Base-by-base conservation (phyloP, 2,888 invertebrate genomes). In the Mystacides longicornis region DNA sequence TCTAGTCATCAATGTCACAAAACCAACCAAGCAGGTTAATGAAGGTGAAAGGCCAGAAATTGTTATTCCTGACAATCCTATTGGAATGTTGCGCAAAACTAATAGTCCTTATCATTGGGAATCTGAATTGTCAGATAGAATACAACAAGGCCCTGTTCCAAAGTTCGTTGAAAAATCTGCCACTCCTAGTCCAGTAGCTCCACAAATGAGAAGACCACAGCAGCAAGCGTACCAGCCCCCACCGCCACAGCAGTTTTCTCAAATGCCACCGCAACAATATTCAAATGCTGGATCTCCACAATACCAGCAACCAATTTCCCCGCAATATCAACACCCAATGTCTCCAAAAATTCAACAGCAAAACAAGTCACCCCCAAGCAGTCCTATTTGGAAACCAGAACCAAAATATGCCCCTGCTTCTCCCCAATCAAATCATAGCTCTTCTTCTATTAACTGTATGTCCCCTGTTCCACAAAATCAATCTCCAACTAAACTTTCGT, bases 51-150 rank as follows among this genome's bases (percentile, higher is more conserved):
- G 86, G 57, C 86, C 86, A 18, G 86, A 86, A 71, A 87, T 86
- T 64, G 86, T 86, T 19, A 86, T 86, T 49, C 86, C 86, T 5
- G 77, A 83, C 59, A 86, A 86, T 67, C 86, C 86, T 1, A 86
- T 86, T 69, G 81, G 83, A 22, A 75, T 81, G 71, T 68, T 86
- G 59, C 77, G 83, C 62, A 85, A 84, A 73, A 85, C 86, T 2
- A 81, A 83, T 58, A 83, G 84, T 56, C 85, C 86, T 1, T 81
- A 81, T 61, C 81, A 81, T 61, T 81, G 81, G 78, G 81, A 81
- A 65, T 71, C 73, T 43, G 82, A 82, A 66, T 77, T 81, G 65
- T 75, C 79, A 58, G 79, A 82, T 54, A 67, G 74, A 64, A 75
- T 78, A 59, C 70, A 73, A 55, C 70, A 79, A 64, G 82, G 75